A percentile compares a stretch with the other conserved stretches of the same genome.
Evolutionary conservation across 2,113 vertebrate species (phyloP).

Genomic region (Phyllostomus hastatus): DNA sequence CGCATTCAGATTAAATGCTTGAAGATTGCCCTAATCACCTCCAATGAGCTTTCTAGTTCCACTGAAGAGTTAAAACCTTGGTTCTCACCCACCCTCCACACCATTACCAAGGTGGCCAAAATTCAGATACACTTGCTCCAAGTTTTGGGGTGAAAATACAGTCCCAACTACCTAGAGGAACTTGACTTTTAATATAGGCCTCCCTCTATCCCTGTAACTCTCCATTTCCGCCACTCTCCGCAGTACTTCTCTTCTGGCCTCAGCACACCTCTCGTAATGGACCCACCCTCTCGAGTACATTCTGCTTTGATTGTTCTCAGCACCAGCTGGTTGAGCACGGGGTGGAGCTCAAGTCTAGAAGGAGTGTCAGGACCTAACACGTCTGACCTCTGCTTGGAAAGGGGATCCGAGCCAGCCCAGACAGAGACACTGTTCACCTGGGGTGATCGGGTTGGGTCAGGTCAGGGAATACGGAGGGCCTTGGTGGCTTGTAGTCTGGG

Average conservation of each 20-base stretch:
- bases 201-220: neutral
- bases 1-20: neutral
- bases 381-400: too few relatives aligned
- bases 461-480: neutral
- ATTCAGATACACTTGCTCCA: neutral
- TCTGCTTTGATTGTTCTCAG: neutral
- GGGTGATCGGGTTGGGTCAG: neutral
- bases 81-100: fast-evolving
- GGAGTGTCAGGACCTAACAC: neutral
- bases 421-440: too few relatives aligned
- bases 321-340: neutral
- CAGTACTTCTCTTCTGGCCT: neutral
- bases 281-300: neutral
- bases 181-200: neutral
- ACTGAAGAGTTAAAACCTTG: neutral
- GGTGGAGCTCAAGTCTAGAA: neutral
- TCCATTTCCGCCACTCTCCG: neutral
- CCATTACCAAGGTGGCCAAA: neutral
- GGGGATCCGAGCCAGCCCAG: too few relatives aligned
- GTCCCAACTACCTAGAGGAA: neutral
- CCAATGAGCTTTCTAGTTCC: neutral
- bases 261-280: neutral
- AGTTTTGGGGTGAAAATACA: neutral
- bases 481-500: neutral
- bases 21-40: neutral